Evolutionary conservation across 2,113 vertebrate genomes (phyloP).

Genomic region (Eurystomus gularis): DNA sequence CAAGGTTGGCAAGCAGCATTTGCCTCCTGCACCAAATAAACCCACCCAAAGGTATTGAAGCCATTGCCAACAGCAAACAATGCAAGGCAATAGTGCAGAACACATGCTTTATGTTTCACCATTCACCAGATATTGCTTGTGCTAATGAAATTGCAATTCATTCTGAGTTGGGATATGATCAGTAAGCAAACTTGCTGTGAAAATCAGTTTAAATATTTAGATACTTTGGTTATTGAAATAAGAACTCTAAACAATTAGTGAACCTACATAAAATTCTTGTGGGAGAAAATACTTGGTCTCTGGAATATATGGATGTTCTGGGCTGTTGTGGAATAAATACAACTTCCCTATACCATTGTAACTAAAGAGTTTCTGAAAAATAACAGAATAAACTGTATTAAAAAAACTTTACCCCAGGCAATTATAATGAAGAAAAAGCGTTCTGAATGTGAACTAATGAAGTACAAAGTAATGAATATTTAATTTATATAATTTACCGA

Average conservation of each 20-base stretch:
- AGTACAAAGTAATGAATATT: slow-evolving; percentile 84
- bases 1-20: neutral
- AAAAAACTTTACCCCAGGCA: slow-evolving; percentile 72
- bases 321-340: slow-evolving; percentile 26
- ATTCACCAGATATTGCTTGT: neutral
- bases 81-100: neutral
- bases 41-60: neutral
- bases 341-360: slow-evolving; percentile 56
- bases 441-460: slow-evolving; percentile 80
- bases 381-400: slow-evolving; percentile 59
- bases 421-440: slow-evolving; percentile 78
- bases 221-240: slow-evolving; percentile 48
- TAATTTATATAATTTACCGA: slow-evolving; percentile 84
- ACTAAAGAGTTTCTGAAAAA: slow-evolving; percentile 73
- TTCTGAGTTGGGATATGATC: neutral
- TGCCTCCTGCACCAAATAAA: neutral
- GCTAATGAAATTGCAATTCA: slow-evolving; percentile 7
- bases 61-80: neutral
- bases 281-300: neutral
- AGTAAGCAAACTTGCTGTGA: slow-evolving; percentile 19
- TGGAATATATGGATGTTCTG: neutral
- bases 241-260: slow-evolving; percentile 26
- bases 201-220: slow-evolving; percentile 58
- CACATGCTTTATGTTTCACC: neutral
- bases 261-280: neutral